Conservation (phyloP, 2,888 invertebrate species). For the Drosophila imparisetae region DNA sequence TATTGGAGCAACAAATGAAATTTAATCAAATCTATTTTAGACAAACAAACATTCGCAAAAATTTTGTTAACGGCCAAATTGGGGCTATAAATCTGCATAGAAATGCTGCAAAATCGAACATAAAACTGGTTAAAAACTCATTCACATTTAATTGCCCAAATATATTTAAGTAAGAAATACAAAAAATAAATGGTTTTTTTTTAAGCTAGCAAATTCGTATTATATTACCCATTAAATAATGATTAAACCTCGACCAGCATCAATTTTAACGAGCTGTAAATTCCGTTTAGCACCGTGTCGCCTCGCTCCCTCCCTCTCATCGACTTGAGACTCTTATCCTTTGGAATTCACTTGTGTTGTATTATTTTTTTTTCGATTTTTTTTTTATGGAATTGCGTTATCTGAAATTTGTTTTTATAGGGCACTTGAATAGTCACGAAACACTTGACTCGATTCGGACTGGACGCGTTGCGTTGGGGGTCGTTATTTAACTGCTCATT, state of each 20-base stretch:
- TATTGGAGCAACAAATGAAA: not conserved
- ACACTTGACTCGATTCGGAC: conserved; percentile 2
- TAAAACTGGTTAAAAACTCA: not conserved
- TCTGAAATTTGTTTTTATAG: conserved; percentile 33
- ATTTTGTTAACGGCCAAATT: not conserved
- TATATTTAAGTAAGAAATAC: not conserved
- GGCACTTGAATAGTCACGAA: conserved; percentile 45
- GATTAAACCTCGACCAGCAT: conserved; percentile 15
- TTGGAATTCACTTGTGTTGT: conserved; percentile 6
- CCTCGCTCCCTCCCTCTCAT: too few species aligned
- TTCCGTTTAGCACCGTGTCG: conserved; percentile 19
- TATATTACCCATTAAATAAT: conserved; percentile 15
- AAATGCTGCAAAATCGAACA: not conserved
- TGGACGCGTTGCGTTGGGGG: not conserved
- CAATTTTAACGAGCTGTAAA: conserved; percentile 45
- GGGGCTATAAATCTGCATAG: not conserved
- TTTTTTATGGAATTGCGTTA: conserved; percentile 13
- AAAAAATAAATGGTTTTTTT: not conserved
- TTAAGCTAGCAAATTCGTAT: not conserved
- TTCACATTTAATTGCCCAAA: not conserved
- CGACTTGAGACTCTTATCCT: not conserved
- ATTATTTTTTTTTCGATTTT: not conserved
- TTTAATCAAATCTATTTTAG: not conserved
- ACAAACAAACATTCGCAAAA: not conserved
- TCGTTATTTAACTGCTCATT: conserved; percentile 60